A percentile compares a stretch with the other conserved stretches of the same genome.
phyloP scores from a whole-genome alignment of 2,797 vertebrate genomes.

The Intellagama lesueurii region DNA sequence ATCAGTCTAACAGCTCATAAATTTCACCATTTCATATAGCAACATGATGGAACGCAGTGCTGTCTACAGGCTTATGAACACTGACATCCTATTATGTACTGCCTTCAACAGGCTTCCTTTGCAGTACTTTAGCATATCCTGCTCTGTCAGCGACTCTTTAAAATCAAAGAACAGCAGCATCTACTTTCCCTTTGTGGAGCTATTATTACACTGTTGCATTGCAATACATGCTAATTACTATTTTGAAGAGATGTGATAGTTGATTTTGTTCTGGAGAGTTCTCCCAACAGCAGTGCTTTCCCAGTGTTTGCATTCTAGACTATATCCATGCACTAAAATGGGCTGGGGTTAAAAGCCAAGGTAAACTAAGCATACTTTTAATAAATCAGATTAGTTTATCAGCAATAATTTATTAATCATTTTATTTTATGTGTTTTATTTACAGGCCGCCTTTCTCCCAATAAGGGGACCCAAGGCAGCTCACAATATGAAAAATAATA shows the following conservation, averaged over 20 bases:
- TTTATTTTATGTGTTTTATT: too few species aligned
- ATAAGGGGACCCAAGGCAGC: too few species aligned
- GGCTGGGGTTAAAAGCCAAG: slow-evolving; percentile 52
- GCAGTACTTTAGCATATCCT: slow-evolving; percentile 15
- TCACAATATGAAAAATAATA: too few species aligned
- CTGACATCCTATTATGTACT: neutral
- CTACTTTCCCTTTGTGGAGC: slow-evolving; percentile 48
- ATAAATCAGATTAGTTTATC: slow-evolving; percentile 32
- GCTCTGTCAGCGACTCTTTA: slow-evolving; percentile 33
- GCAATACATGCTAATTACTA: slow-evolving; percentile 19
- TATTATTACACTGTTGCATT: slow-evolving; percentile 16
- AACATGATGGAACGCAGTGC: slow-evolving; percentile 17
- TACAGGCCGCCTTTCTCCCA: too few species aligned
- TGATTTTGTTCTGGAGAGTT: slow-evolving; percentile 43
- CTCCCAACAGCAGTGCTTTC: slow-evolving; percentile 58
- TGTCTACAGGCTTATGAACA: slow-evolving; percentile 48
- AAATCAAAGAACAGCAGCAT: neutral
- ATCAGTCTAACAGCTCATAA: slow-evolving; percentile 43
- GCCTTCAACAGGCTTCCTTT: slow-evolving; percentile 37
- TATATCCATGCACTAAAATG: slow-evolving; percentile 42
- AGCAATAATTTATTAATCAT: slow-evolving; percentile 12
- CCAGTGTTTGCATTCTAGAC: slow-evolving; percentile 55
- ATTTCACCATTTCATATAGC: slow-evolving; percentile 8
- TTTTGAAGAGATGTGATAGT: slow-evolving; percentile 29
- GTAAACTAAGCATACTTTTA: slow-evolving; percentile 57